These are phyloP conservation scores for Tragelaphus imberbis DNA, from an alignment of 2,113 vertebrate genomes.

Conservation along the genomic window DNA sequence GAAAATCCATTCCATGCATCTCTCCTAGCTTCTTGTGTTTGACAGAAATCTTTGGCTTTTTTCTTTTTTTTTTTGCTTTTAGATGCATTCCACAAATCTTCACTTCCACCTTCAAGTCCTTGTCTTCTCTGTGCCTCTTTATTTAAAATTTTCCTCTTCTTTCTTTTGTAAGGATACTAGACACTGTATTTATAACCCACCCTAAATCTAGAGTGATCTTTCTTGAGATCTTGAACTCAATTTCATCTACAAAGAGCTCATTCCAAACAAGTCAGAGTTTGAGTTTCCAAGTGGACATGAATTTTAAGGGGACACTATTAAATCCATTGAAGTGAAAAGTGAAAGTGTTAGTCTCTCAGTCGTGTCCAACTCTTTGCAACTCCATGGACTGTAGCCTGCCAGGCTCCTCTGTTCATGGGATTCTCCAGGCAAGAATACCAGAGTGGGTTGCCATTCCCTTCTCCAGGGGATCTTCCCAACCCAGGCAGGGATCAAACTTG, in stretches of 20 bases:
- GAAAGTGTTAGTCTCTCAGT: not conserved
- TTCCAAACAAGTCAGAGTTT: not conserved
- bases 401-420: not conserved
- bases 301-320: not conserved
- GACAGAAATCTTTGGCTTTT: not conserved
- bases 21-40: not conserved
- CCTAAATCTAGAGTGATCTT: not conserved
- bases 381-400: not conserved
- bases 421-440: not conserved
- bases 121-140: not conserved
- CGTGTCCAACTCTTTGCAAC: not conserved
- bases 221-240: not conserved
- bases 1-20: not conserved
- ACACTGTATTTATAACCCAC: not conserved
- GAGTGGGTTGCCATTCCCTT: not conserved
- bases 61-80: not conserved
- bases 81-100: not conserved
- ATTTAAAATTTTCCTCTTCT: not conserved
- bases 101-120: not conserved
- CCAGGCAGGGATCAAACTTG: not conserved
- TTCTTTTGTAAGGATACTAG: not conserved
- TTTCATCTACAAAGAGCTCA: not conserved
- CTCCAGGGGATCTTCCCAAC: not conserved
- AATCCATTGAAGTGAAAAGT: not conserved
- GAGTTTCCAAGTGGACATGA: not conserved